Evolutionary conservation across 2,888 invertebrate genomes (phyloP).

Genomic region (Archips xylosteana): DNA sequence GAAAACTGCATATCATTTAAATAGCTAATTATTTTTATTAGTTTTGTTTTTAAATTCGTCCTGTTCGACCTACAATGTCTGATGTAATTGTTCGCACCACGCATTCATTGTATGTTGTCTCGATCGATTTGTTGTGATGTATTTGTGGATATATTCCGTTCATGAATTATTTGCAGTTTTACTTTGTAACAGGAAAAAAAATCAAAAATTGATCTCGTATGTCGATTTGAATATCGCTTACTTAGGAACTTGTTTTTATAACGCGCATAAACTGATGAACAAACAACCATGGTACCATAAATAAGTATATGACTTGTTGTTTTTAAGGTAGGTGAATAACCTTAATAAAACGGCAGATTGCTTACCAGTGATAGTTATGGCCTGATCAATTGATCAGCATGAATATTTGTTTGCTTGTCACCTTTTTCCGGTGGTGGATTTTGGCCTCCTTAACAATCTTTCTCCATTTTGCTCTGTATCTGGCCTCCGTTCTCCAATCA

Average conservation of each 20-base stretch:
- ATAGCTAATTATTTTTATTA: not conserved
- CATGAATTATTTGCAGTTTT: slow-evolving; percentile 6
- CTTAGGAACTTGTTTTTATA: not conserved
- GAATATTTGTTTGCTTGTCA: too few species aligned
- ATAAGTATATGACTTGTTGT: too few species aligned
- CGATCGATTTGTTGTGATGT: not conserved
- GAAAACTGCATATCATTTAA: not conserved
- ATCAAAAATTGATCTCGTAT: not conserved
- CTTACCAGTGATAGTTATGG: too few species aligned
- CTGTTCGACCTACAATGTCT: not conserved
- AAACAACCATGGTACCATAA: too few species aligned
- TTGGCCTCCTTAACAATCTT: too few species aligned
- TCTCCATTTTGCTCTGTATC: too few species aligned
- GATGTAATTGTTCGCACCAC: not conserved
- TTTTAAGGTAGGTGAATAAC: too few species aligned
- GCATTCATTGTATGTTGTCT: not conserved
- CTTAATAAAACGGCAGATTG: too few species aligned
- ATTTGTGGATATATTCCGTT: not conserved
- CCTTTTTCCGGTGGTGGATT: too few species aligned
- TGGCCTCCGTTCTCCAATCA: too few species aligned
- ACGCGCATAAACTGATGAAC: too few species aligned
- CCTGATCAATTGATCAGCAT: too few species aligned
- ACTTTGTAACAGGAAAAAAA: not conserved
- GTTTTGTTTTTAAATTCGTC: not conserved
- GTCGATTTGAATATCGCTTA: slow-evolving; percentile 1